Evolutionary conservation across 2,797 vertebrate species (phyloP).

Genomic region (Leptoclinus maculatus): DNA sequence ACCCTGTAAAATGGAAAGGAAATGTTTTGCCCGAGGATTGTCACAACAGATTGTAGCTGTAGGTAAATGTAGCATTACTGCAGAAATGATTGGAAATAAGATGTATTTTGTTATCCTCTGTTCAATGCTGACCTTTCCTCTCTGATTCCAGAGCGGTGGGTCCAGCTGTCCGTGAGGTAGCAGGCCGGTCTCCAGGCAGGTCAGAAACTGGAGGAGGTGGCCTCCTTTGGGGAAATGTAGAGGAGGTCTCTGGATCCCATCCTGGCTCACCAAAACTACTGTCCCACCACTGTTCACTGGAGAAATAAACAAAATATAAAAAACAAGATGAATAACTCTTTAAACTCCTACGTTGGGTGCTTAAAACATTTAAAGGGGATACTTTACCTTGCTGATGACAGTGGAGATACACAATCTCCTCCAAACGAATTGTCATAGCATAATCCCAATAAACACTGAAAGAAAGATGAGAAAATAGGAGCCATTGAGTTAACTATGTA

Average conservation of each 20-base stretch:
- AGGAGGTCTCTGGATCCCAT: slow-evolving; percentile 97
- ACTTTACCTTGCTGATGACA: slow-evolving; percentile 95
- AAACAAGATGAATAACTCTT: not conserved
- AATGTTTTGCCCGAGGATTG: not conserved
- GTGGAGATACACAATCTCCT: slow-evolving; percentile 98
- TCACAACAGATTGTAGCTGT: not conserved
- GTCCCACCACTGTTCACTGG: slow-evolving; percentile 97
- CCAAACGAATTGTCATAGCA: slow-evolving; percentile 96
- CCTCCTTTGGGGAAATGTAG: slow-evolving; percentile 95
- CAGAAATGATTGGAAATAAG: not conserved
- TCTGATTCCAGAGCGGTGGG: slow-evolving; percentile 97
- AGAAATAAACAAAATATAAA: slow-evolving; percentile 4
- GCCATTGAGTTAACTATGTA: not conserved
- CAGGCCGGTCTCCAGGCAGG: slow-evolving; percentile 96
- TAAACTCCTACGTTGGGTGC: not conserved
- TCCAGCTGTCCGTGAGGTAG: slow-evolving; percentile 97
- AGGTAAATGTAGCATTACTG: not conserved
- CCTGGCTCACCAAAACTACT: slow-evolving; percentile 97
- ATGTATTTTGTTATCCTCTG: not conserved
- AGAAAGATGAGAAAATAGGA: slow-evolving; percentile 38
- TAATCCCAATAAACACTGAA: slow-evolving; percentile 97
- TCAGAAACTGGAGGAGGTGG: slow-evolving; percentile 97
- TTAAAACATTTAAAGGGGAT: not conserved
- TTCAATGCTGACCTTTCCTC: slow-evolving; percentile 90
- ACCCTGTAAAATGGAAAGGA: slow-evolving; percentile 82